Evolutionary conservation across 92 coral and sea anemone species (phyloP), one percentile per base, ranked within the genome.

Genomic region (Palythoa caribaeorum): DNA sequence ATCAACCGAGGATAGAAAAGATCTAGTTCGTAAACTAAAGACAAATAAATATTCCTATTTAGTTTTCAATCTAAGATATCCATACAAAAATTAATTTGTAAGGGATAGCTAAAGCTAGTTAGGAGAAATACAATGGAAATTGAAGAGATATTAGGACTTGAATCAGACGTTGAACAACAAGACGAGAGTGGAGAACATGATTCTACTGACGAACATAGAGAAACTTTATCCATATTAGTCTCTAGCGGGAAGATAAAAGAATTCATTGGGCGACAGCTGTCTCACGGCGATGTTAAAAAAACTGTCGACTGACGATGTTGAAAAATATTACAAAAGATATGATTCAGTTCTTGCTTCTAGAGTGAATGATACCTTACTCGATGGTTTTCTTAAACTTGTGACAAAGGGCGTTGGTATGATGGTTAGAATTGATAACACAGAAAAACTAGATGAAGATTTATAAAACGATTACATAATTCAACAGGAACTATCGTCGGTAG

Each of bases 201-300:
- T 4, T n/a, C 59, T 76, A n/a, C 62, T 15, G 59, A n/a, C 12
- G 54, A 74, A 40, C 59, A 76, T 54, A 48, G 80, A n/a, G 80
- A 76, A 40, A 47, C 21, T 16, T 71, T 36, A 36, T 71, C 76
- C 48, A 71, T 71, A 71, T 36, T 71, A 6, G 76, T 71, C 48
- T 71, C 76, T 71, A 36, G 50, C 1, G 76, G 50, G 37, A 71
- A 71, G n/a, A 71, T 36, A 40, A 40, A 40, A 40, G 47, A 40
- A 40, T 40, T 40, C 47, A 40, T 40, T 40, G 47, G 47, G 2
- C 3, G 37, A 36, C 6, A 36, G 36, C 48, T 71, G 76, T 36
- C 76, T 71, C 76, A 71, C n/a, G 76, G 14, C 76, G 76, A 72
- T 37, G 76, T 72, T 36, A n/a, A 36, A 72, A 37, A 72, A 72